Evolutionary conservation across 2,888 invertebrate genomes (phyloP), one percentile per base, ranked within the genome.

Genomic region (Agrochola lychnidis): DNA sequence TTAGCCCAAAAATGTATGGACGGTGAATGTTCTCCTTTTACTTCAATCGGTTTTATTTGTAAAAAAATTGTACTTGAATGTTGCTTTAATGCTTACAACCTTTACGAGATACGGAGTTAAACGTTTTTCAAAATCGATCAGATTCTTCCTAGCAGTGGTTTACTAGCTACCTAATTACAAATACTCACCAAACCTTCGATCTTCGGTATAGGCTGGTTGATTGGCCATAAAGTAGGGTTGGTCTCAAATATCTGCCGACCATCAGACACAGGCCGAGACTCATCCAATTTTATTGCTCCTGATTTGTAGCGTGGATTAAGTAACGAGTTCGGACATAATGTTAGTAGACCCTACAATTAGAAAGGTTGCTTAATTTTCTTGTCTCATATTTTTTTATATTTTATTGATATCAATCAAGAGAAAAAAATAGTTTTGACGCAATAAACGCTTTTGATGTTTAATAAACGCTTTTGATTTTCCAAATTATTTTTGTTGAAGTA

Each of bases 151-250:
- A 36, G 36, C 12, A 61, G 5, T 36, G 7, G 30, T 59, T 57
- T 25, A 36, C 16, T 53, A 69, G 10, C 2, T 12, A 57, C 9
- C 22, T 16, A 14, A 40, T 22, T 4, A 36, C 62, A 64, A 51
- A 16, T n/a, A 75, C 96, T 92, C 97, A 90, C 90, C 87, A 89
- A 78, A 14, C 85, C 88, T 71, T 90, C 97, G 5, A 97, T 86
- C 93, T 98, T 98, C 0, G 96, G 94, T 36, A 97, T 91, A 0
- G 98, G 97, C 88, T 97, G 93, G 83, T 97, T 97, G 30, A 98
- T 86, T 0, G 98, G 98, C 97, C 97, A 98, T 62, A 97, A 87
- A 1, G 95, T 93, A 72, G 97, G 94, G 83, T 98, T 96, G 0
- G 97, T 97, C 56, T 97, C 97, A 89, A 95, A 98, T 77, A 96